Evolutionary conservation across 1,140 invertebrate species (phyloP).

Genomic region (Artemia franciscana): DNA sequence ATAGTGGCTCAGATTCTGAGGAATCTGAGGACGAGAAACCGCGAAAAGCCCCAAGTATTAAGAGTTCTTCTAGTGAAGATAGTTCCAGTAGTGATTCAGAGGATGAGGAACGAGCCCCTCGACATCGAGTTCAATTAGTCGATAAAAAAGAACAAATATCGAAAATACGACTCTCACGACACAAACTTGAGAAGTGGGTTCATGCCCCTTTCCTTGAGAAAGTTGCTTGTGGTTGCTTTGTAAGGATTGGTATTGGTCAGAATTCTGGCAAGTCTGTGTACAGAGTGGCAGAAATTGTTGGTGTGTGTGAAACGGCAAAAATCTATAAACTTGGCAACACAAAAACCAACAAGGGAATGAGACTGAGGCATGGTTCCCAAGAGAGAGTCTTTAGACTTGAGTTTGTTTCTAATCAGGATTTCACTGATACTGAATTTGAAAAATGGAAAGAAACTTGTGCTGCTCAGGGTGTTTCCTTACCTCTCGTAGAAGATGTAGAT

Average conservation of each 20-base stretch:
- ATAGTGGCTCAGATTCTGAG: conserved; percentile 57
- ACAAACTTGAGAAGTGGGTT: conserved; percentile 79
- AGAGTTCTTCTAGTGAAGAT: conserved; percentile 5
- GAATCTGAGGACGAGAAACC: conserved; percentile 21
- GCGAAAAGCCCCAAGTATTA: conserved; percentile 4
- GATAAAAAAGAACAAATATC: conserved; percentile 56
- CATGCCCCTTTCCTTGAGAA: conserved; percentile 85
- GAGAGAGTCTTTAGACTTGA: conserved; percentile 82
- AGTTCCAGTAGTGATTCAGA: conserved; percentile 14
- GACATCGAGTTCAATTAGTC: conserved; percentile 36
- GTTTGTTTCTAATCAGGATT: conserved; percentile 93
- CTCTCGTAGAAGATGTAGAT: conserved; percentile 57
- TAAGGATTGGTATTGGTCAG: conserved; percentile 83
- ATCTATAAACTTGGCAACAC: conserved; percentile 75
- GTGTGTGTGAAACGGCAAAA: conserved; percentile 84
- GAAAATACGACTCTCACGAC: conserved; percentile 63
- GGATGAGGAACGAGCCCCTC: conserved; percentile 2
- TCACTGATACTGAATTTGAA: conserved; percentile 71
- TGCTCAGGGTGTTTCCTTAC: conserved; percentile 46
- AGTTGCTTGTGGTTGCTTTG: conserved; percentile 76
- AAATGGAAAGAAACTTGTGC: conserved; percentile 76
- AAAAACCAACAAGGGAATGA: conserved; percentile 68
- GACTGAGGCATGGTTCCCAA: conserved; percentile 55
- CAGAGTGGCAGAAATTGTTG: conserved; percentile 72
- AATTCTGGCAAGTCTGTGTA: conserved; percentile 72